Base-by-base conservation (phyloP, 2,113 vertebrate species). In the Haemorhous mexicanus region DNA sequence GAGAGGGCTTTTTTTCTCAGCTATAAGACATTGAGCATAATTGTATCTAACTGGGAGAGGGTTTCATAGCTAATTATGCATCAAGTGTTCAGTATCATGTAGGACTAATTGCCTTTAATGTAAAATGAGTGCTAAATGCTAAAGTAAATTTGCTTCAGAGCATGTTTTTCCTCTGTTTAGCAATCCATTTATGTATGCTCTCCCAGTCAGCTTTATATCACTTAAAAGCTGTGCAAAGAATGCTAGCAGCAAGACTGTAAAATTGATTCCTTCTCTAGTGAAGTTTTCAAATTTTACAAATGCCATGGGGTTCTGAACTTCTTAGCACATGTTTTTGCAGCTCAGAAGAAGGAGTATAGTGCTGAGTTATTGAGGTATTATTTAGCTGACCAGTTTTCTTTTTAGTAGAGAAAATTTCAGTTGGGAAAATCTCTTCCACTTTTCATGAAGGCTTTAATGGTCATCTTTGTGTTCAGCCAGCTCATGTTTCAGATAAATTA, bases 401-500 rank as follows among this genome's bases (percentile, higher is more conserved):
- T 22, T 43, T 62, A 26, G 37, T 44, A 43, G 7, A 84, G 61
- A 55, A 84, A 67, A 67, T 56, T 59, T 16, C 30, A 22, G 1
- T 63, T 3, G 6, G 59, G 26, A 28, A 55, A 58, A 49, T 39
- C 5, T 80, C 59, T 69, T 83, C n/a, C 5, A 15, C 21, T 92
- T 82, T 15, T 30, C 13, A 15, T 50, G 20, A 76, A 35, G 9
- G 2, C 11, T 33, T 68, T n/a, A 47, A 47, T 28, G 53, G 37
- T 66, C 18, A 7, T 46, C 6, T 75, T 70, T 72, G 13, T 50
- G 20, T 83, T 81, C 17, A 44, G 56, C 33, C 23, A 72, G 23
- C 8, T 30, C 2, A 1, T 39, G 14, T 33, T 84, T 87, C 47
- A n/a, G 20, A 16, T 56, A 4, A 1, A 28, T 17, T 0, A 16